phyloP scores from a whole-genome alignment of 2,113 vertebrate species.

The Bombycilla garrulus region DNA sequence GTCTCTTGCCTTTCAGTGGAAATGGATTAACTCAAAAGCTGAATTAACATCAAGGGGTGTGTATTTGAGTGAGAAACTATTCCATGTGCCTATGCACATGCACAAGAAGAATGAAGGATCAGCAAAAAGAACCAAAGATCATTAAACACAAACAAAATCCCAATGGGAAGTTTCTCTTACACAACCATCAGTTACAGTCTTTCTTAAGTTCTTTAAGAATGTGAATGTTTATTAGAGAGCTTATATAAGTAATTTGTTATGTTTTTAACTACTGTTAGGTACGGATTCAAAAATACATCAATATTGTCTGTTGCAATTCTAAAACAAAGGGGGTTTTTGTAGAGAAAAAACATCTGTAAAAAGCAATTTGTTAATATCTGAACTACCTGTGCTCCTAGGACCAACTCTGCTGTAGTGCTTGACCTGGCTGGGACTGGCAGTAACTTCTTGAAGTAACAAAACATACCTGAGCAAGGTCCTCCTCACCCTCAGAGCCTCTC shows the following conservation, averaged over 20 bases:
- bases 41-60: background rate
- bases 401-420: background rate
- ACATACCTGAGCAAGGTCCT: background rate
- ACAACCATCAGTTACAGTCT: background rate
- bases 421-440: background rate
- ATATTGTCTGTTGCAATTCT: background rate
- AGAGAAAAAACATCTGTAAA: background rate
- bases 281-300: background rate
- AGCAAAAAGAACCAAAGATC: background rate
- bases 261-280: background rate
- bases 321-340: background rate
- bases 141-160: background rate
- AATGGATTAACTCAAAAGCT: slow-evolving; percentile 17
- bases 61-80: background rate
- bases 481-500: background rate
- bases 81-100: background rate
- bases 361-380: background rate
- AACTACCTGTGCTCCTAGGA: background rate
- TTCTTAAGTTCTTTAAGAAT: background rate
- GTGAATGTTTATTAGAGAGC: background rate
- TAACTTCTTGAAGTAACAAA: background rate
- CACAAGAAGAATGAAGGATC: slow-evolving; percentile 1
- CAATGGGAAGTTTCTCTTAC: background rate
- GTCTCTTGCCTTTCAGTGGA: background rate
- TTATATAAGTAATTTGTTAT: background rate